Base-by-base conservation (phyloP, 2,888 invertebrate genomes). In the Loripinus fragilis region DNA sequence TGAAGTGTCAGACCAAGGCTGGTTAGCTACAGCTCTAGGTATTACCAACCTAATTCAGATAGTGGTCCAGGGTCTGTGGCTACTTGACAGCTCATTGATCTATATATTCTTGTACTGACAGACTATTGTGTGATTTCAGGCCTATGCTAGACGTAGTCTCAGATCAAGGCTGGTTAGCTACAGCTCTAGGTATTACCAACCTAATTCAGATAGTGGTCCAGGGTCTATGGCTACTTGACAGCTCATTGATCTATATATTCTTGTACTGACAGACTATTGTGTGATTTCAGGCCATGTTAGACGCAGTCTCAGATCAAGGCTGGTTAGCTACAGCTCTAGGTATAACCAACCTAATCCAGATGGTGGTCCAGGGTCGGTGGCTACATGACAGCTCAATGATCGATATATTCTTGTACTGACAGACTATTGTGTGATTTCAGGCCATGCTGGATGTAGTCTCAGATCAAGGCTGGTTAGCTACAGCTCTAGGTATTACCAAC, bases 81-180 rank as follows among this genome's bases (percentile, higher is more conserved):
- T n/a, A n/a, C n/a, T n/a, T n/a, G n/a, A n/a, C n/a, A n/a, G n/a
- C n/a, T n/a, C n/a, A n/a, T n/a, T n/a, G n/a, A n/a, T n/a, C n/a
- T n/a, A n/a, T n/a, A n/a, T n/a, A n/a, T n/a, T n/a, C n/a, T n/a
- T n/a, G n/a, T n/a, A n/a, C 48, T 15, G 15, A n/a, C n/a, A n/a
- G n/a, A n/a, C n/a, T n/a, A n/a, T n/a, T n/a, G n/a, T n/a, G n/a
- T n/a, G n/a, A 76, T 94, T 94, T 23, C 94, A 98, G 97, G 98
- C 99, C 99, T 28, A 98, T 99, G 97, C 96, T 99, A 89, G 99
- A 99, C 94, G 96, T 97, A 17, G 96, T 96, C 60, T 97, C 98
- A 0, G 97, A 98, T 92, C 95, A 96, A 87, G 98, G 98, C 67
- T 99, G 98, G 97, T 94, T 99, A 10, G 95, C 96, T 7, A 96